Conservation (phyloP, 2,113 vertebrate species). For the Muntiacus reevesi region DNA sequence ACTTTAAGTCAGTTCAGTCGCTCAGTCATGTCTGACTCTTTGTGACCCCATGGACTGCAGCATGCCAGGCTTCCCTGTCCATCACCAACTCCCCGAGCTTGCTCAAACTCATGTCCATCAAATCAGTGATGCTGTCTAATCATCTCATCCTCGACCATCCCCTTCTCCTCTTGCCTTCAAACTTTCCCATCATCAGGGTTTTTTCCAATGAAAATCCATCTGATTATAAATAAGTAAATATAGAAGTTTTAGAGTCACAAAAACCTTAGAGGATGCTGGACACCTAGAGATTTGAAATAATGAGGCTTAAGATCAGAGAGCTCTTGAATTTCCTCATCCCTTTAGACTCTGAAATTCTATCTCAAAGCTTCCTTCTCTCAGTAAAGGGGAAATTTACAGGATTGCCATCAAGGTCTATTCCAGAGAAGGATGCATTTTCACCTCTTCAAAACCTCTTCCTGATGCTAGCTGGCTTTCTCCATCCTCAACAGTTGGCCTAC, state of each 20-base stretch:
- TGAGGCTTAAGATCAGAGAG: not conserved
- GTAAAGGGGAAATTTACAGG: not conserved
- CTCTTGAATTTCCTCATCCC: not conserved
- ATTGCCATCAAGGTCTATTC: not conserved
- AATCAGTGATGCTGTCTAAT: fast-evolving
- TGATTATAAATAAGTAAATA: not conserved
- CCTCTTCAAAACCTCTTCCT: not conserved
- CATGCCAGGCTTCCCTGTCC: not conserved
- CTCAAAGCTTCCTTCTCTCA: not conserved
- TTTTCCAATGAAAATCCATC: not conserved
- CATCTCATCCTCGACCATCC: not conserved
- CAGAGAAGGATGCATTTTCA: not conserved
- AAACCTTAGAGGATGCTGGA: not conserved
- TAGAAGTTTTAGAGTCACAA: not conserved
- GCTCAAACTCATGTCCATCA: not conserved
- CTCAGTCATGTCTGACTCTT: not conserved
- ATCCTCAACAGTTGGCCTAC: not conserved
- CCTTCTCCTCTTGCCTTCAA: not conserved
- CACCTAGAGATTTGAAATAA: not conserved
- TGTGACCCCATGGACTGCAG: not conserved
- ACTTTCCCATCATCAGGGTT: not conserved
- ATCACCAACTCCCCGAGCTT: not conserved
- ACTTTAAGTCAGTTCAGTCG: not conserved
- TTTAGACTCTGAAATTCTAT: not conserved
- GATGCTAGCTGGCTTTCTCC: not conserved